These are phyloP conservation scores for Python bivittatus DNA, from an alignment of 2,113 vertebrate genomes.

Conservation along the genomic window DNA sequence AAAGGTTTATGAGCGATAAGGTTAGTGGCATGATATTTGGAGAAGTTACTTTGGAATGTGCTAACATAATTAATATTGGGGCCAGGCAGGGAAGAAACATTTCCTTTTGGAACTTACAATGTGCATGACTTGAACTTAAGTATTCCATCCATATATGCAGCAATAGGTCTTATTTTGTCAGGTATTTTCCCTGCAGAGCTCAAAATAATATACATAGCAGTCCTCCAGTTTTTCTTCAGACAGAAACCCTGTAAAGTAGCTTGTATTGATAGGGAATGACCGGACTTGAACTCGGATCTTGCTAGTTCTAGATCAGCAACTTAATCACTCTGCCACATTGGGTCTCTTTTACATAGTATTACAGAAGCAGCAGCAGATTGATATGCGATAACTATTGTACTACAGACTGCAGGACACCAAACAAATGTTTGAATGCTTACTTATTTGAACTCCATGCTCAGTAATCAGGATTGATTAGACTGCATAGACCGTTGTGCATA, in stretches of 20 bases:
- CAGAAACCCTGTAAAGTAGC: neutral
- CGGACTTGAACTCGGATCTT: neutral
- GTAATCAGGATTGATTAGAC: neutral
- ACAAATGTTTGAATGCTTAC: neutral
- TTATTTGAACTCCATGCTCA: neutral
- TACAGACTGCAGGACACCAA: neutral
- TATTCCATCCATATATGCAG: neutral
- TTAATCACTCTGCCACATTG: neutral
- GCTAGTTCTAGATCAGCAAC: neutral
- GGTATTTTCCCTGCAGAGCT: neutral
- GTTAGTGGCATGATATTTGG: neutral
- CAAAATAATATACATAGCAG: neutral
- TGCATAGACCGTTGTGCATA: neutral
- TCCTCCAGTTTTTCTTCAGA: neutral
- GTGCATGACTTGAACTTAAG: slow-evolving; percentile 7
- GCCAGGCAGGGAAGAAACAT: neutral
- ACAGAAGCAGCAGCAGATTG: neutral
- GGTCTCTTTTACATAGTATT: neutral
- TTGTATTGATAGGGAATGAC: neutral
- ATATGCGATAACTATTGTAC: neutral
- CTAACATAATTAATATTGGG: slow-evolving; percentile 8
- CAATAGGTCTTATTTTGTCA: neutral
- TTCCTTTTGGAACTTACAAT: neutral
- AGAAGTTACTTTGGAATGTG: slow-evolving; percentile 6
- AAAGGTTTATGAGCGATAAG: slow-evolving; percentile 8